Evolutionary conservation across 2,888 invertebrate species (phyloP).

Genomic region (Buathra laborator): DNA sequence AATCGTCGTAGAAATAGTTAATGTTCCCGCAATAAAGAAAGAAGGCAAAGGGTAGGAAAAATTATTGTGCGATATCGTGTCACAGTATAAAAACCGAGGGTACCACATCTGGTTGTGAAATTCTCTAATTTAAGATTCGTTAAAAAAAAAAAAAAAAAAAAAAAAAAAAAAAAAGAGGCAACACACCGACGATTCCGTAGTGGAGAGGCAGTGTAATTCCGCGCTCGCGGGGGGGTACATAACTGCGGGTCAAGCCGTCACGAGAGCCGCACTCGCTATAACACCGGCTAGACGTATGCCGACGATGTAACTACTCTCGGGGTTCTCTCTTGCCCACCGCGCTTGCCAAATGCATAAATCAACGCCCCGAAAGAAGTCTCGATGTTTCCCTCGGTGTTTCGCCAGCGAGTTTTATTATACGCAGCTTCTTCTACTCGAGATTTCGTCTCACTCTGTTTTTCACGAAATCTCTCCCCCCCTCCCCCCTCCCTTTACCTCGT

Average conservation of each 20-base stretch:
- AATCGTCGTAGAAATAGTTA: constrained; percentile 1
- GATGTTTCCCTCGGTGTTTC: constrained; percentile 69
- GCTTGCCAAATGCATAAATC: constrained; percentile 73
- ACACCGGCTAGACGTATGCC: constrained; percentile 37
- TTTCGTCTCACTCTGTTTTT: constrained; percentile 20
- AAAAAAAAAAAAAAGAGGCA: background rate
- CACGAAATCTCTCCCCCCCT: background rate
- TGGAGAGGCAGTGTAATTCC: background rate
- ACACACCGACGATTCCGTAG: background rate
- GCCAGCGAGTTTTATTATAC: constrained; percentile 69
- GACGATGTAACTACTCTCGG: constrained; percentile 52
- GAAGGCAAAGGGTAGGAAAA: constrained; percentile 4
- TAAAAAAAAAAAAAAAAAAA: constrained; percentile 37
- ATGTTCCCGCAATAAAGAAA: background rate
- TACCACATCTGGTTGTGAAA: constrained; percentile 28
- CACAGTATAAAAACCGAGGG: constrained; percentile 8
- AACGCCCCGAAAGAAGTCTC: constrained; percentile 70
- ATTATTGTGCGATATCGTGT: constrained; percentile 33
- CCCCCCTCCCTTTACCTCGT: background rate
- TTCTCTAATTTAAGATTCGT: constrained; percentile 34
- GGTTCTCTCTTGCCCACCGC: constrained; percentile 31
- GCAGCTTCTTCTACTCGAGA: constrained; percentile 54
- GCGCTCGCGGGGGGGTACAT: constrained; percentile 5
- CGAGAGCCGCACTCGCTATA: constrained; percentile 57
- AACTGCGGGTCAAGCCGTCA: constrained; percentile 65